These are phyloP conservation scores for Ageneiosus marmoratus DNA, from an alignment of 2,113 vertebrate genomes.

Conservation along the genomic window DNA sequence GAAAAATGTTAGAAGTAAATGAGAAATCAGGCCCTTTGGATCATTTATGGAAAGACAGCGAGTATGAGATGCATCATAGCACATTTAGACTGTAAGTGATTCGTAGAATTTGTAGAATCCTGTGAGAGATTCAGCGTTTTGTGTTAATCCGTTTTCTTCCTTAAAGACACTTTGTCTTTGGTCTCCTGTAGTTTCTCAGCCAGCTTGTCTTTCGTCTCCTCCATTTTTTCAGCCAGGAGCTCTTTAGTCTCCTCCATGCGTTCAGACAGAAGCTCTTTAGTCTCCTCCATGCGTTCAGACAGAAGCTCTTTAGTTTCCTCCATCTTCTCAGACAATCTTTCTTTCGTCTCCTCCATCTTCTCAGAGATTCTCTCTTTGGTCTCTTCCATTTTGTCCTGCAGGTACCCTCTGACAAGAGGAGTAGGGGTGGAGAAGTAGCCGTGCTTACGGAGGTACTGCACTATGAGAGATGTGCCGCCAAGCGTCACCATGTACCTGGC, in stretches of 20 bases:
- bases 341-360: slow-evolving; percentile 77
- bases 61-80: background rate
- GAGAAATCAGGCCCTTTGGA: background rate
- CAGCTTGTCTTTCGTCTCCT: slow-evolving; percentile 68
- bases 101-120: background rate
- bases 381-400: slow-evolving; percentile 92
- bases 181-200: slow-evolving; percentile 87
- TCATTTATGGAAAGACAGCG: background rate
- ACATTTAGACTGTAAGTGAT: slow-evolving; percentile 16
- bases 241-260: slow-evolving; percentile 68
- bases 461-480: slow-evolving; percentile 89
- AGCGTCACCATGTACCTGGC: slow-evolving; percentile 90
- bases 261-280: slow-evolving; percentile 60
- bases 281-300: slow-evolving; percentile 69
- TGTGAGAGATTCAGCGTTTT: background rate
- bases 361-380: slow-evolving; percentile 77
- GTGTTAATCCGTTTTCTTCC: slow-evolving; percentile 84
- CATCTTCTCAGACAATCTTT: slow-evolving; percentile 85
- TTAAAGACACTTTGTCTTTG: slow-evolving; percentile 92
- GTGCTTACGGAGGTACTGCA: slow-evolving; percentile 86
- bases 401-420: slow-evolving; percentile 88
- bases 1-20: background rate
- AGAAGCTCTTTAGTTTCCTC: slow-evolving; percentile 84
- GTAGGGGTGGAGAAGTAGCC: slow-evolving; percentile 93
- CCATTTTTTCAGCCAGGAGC: slow-evolving; percentile 45